phyloP scores from a whole-genome alignment of 30 jellyfish, hydroid and myxozoan genomes.

The Hydra vulgaris region DNA sequence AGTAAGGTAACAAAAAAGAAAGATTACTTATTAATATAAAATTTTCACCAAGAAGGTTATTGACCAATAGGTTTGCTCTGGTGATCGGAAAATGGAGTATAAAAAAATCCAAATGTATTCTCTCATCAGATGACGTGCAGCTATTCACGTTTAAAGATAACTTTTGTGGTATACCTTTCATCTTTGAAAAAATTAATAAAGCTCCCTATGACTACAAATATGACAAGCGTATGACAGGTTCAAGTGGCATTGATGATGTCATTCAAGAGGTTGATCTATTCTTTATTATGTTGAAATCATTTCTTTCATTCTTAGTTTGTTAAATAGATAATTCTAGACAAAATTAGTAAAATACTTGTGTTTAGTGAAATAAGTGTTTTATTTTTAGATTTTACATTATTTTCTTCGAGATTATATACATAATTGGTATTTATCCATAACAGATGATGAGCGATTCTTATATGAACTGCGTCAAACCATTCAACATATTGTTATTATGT shows the following conservation, averaged over 20 bases:
- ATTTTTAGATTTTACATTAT: conserved; percentile 53
- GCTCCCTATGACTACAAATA: conserved; percentile 70
- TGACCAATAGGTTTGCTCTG: conserved; percentile 31
- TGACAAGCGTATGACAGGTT: conserved; percentile 90
- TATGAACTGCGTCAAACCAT: conserved; percentile 66
- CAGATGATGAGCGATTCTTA: conserved; percentile 62
- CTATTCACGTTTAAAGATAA: conserved; percentile 41
- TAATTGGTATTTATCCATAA: conserved; percentile 62
- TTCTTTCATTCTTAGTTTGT: background rate
- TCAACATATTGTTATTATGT: conserved; percentile 60
- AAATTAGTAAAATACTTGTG: too few relatives aligned
- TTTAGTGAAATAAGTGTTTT: too few relatives aligned
- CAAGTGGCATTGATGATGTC: conserved; percentile 84
- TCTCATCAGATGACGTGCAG: conserved; percentile 23
- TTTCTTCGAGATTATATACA: conserved; percentile 79
- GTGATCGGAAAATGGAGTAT: conserved; percentile 56
- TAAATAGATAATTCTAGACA: too few relatives aligned
- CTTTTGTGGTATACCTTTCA: conserved; percentile 69
- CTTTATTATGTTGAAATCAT: background rate
- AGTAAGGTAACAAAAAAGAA: too few relatives aligned
- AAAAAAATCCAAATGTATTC: conserved; percentile 32
- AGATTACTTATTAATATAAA: too few relatives aligned
- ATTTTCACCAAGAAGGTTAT: background rate
- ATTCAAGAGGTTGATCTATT: conserved; percentile 76
- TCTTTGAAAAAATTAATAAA: conserved; percentile 55